Percentiles rank a stretch among this genome's conserved stretches.
Conservation (phyloP, 2,113 vertebrate genomes). For the Sarotherodon lohbergeri region DNA sequence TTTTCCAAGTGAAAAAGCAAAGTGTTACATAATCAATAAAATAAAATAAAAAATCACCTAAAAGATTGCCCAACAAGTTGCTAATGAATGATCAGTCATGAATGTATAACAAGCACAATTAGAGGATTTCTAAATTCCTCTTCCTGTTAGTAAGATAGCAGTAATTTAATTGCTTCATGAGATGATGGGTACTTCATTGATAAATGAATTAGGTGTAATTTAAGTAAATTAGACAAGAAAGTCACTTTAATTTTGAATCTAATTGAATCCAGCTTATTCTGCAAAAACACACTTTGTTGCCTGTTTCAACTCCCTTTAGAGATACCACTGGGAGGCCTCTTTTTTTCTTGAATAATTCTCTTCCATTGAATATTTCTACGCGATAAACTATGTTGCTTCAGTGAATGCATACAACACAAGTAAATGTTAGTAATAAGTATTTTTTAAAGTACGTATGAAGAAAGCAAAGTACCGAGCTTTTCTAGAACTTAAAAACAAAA, state of each 20-base stretch:
- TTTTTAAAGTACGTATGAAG: neutral
- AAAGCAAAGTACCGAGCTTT: neutral
- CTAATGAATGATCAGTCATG: neutral
- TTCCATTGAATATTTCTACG: neutral
- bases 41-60: neutral
- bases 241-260: neutral
- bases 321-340: neutral
- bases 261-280: neutral
- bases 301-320: neutral
- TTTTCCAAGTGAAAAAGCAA: neutral
- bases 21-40: neutral
- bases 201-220: neutral
- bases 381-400: neutral
- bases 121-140: neutral
- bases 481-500: rapidly evolving
- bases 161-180: slow-evolving; percentile 10
- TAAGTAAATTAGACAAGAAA: neutral
- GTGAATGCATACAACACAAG: neutral
- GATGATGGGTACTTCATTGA: neutral
- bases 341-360: neutral
- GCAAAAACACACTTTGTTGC: neutral
- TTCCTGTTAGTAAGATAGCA: neutral
- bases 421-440: neutral
- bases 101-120: neutral
- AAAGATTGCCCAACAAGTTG: rapidly evolving